Evolutionary conservation across 2,888 invertebrate genomes (phyloP).

Genomic region (Podotricha telesiphe): DNA sequence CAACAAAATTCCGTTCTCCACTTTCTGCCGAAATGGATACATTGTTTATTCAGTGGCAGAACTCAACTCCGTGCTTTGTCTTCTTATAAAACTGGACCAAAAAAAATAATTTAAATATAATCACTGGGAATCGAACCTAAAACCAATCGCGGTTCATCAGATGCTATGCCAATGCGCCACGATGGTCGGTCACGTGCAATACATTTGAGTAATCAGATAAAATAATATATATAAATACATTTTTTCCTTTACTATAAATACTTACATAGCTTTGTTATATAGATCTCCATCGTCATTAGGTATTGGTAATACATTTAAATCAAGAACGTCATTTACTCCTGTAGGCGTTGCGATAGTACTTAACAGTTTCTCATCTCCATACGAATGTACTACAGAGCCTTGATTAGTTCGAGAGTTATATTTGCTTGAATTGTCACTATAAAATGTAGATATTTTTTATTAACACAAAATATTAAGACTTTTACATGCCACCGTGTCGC

Average conservation of each 20-base stretch:
- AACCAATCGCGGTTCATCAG: too few relatives aligned
- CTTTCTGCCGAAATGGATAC: too few relatives aligned
- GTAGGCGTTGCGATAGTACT: slow-evolving; percentile 60
- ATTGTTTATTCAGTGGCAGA: too few relatives aligned
- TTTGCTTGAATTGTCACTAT: slow-evolving; percentile 69
- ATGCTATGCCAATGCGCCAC: too few relatives aligned
- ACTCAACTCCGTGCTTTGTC: too few relatives aligned
- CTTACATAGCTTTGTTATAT: slow-evolving; percentile 80
- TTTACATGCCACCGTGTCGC: too few relatives aligned
- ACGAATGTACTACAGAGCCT: slow-evolving; percentile 85
- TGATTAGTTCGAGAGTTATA: slow-evolving; percentile 79
- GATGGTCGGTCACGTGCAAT: too few relatives aligned
- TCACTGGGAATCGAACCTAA: too few relatives aligned
- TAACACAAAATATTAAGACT: background rate
- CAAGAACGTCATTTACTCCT: slow-evolving; percentile 54
- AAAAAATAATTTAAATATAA: too few relatives aligned
- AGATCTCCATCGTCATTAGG: slow-evolving; percentile 76
- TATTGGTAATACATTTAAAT: slow-evolving; percentile 72
- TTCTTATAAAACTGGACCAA: too few relatives aligned
- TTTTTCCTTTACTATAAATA: slow-evolving; percentile 37
- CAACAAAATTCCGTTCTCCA: too few relatives aligned
- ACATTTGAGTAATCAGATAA: background rate
- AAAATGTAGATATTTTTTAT: slow-evolving; percentile 44
- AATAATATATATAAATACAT: background rate
- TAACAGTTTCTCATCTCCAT: slow-evolving; percentile 81